Base-by-base conservation (phyloP, 1,140 invertebrate species). In the Cydia pomonella region DNA sequence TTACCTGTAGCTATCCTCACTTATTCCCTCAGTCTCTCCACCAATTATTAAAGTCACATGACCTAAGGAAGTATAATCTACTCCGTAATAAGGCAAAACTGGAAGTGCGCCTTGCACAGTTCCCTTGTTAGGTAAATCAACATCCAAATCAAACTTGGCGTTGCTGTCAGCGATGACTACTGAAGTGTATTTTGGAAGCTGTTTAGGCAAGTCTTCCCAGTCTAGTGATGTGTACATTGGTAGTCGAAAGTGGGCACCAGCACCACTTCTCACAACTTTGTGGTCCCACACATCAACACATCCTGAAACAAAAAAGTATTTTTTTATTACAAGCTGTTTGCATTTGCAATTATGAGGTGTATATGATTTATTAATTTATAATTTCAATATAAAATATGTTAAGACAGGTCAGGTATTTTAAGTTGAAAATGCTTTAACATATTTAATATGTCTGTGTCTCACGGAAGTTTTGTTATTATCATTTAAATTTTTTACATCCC, bases 201-300 rank as follows among this genome's bases (percentile, higher is more conserved):
- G 81, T 62, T 93, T 87, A 1, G 82, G 76, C 38, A 97, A 93
- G 1, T 95, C 86, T n/a, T 94, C 87, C 97, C 97, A 98, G 0
- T 92, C 89, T 50, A 96, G 78, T 79, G 95, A 94, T 53, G 91
- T 90, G 12, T 92, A 74, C 76, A 98, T 95, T 38, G 96, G 95
- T 13, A 98, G 75, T 47, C 95, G 94, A 86, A 98, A 99, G 89
- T 98, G 97, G 23, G 96, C 96, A 13, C 98, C 98, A 77, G 95
- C 94, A 16, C 95, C 97, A 81, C 96, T 95, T 86, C 97, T 93
- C 13, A 98, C 85, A 3, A 98, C 97, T 94, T 99, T 99, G 0
- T 95, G 88, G 76, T 98, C 96, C 97, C 97, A 99, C 6, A 97
- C 87, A 93, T 98, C 97, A 23, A 96, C 96, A 93, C 97, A 98